Conservation (phyloP, 1,140 invertebrate genomes). For the Tetramorium parvispinum region DNA sequence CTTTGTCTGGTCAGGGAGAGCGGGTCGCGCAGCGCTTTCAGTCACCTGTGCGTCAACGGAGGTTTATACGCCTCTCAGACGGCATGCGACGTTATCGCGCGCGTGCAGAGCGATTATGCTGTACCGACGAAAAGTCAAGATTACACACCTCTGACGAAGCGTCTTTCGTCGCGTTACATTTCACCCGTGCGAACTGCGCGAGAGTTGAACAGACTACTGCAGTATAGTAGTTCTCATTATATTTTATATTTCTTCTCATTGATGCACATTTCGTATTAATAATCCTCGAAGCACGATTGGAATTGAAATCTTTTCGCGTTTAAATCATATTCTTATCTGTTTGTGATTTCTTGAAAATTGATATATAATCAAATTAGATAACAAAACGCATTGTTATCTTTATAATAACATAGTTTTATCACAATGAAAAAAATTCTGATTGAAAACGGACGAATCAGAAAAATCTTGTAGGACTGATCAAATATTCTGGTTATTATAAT, state of each 20-base stretch:
- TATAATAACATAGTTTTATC: not conserved
- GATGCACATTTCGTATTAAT: not conserved
- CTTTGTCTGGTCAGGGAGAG: constrained; percentile 67
- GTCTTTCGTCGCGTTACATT: constrained; percentile 35
- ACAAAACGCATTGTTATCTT: not conserved
- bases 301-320: not conserved
- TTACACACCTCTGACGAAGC: constrained; percentile 21
- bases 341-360: not conserved
- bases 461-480: too few relatives aligned
- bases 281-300: not conserved
- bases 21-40: constrained; percentile 47
- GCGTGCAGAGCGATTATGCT: constrained; percentile 46
- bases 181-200: not conserved
- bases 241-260: not conserved
- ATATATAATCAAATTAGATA: too few relatives aligned
- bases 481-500: too few relatives aligned
- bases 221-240: not conserved
- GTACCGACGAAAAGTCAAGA: constrained; percentile 55
- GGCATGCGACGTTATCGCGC: constrained; percentile 47
- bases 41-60: constrained; percentile 60
- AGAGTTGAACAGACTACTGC: not conserved
- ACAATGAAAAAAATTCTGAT: too few relatives aligned
- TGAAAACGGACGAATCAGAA: too few relatives aligned
- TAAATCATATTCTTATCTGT: not conserved
- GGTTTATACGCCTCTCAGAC: constrained; percentile 50